Percentiles rank a stretch among this genome's conserved stretches.
Evolutionary conservation across 2,113 vertebrate genomes (phyloP).

Genomic region (Thymallus thymallus): DNA sequence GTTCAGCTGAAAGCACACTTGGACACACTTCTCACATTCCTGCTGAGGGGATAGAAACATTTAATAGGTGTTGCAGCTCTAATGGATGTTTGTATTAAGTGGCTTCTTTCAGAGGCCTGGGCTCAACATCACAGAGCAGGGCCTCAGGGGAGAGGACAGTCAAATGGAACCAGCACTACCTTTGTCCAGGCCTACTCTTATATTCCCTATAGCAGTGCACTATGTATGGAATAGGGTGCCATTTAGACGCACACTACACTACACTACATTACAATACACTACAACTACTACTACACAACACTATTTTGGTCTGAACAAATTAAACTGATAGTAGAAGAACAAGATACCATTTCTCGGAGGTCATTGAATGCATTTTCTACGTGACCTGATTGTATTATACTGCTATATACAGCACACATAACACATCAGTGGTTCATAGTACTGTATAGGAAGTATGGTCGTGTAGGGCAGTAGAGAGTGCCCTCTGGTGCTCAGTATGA

Average conservation of each 20-base stretch:
- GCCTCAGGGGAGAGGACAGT: conserved; percentile 11
- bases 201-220: too few relatives aligned
- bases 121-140: conserved; percentile 29
- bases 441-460: too few relatives aligned
- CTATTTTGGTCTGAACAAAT: background rate
- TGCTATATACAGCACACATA: too few relatives aligned
- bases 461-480: conserved; percentile 28
- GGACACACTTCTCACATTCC: conserved; percentile 54
- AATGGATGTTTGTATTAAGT: conserved; percentile 52
- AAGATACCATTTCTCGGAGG: too few relatives aligned
- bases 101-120: conserved; percentile 48
- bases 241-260: too few relatives aligned
- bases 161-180: background rate
- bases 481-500: conserved; percentile 67
- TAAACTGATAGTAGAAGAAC: too few relatives aligned
- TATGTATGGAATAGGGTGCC: too few relatives aligned
- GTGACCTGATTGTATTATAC: too few relatives aligned
- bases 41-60: conserved; percentile 35
- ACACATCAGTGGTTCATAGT: background rate
- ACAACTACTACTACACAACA: background rate
- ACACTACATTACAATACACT: too few relatives aligned
- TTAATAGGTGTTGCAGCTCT: conserved; percentile 51
- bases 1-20: conserved; percentile 7
- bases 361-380: too few relatives aligned
- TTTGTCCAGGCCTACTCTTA: too few relatives aligned